phyloP scores from a whole-genome alignment of 2,888 invertebrate genomes.

The Odontocerum albicorne region DNA sequence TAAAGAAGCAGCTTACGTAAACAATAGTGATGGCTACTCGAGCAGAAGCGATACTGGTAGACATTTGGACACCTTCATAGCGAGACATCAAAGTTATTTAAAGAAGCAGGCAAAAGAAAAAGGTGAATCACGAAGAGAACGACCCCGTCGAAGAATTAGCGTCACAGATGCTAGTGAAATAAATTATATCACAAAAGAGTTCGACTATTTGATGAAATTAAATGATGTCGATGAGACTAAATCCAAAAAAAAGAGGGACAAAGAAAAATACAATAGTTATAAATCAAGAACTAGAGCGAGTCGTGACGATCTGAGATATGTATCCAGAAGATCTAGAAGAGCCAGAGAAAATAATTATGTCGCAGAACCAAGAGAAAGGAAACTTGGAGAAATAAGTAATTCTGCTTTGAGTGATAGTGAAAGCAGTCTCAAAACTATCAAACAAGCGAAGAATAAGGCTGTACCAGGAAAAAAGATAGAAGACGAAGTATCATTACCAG shows the following conservation, averaged over 20 bases:
- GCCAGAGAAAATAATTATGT: constrained; percentile 14
- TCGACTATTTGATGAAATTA: constrained; percentile 27
- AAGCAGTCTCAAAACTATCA: constrained; percentile 23
- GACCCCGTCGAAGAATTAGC: constrained; percentile 14
- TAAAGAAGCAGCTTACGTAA: constrained; percentile 17
- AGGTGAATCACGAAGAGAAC: constrained; percentile 5
- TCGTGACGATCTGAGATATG: constrained; percentile 17
- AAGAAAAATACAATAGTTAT: constrained; percentile 17
- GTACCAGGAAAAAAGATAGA: constrained; percentile 2
- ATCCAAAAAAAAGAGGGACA: constrained; percentile 12
- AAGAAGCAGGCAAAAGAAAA: constrained; percentile 14
- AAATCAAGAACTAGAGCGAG: constrained; percentile 16
- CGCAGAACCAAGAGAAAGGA: constrained; percentile 16
- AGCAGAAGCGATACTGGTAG: constrained; percentile 27
- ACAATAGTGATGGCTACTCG: constrained; percentile 21
- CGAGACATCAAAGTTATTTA: constrained; percentile 19
- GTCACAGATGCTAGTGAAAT: constrained; percentile 23
- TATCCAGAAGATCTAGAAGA: constrained; percentile 13
- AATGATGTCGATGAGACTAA: constrained; percentile 14
- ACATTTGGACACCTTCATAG: constrained; percentile 19
- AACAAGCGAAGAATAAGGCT: constrained; percentile 11
- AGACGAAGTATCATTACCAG: not conserved
- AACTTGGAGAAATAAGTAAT: constrained; percentile 10
- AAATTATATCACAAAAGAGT: constrained; percentile 28
- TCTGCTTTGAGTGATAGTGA: constrained; percentile 18